phyloP scores from a whole-genome alignment of 2,113 vertebrate species.

The Etheostoma cragini region DNA sequence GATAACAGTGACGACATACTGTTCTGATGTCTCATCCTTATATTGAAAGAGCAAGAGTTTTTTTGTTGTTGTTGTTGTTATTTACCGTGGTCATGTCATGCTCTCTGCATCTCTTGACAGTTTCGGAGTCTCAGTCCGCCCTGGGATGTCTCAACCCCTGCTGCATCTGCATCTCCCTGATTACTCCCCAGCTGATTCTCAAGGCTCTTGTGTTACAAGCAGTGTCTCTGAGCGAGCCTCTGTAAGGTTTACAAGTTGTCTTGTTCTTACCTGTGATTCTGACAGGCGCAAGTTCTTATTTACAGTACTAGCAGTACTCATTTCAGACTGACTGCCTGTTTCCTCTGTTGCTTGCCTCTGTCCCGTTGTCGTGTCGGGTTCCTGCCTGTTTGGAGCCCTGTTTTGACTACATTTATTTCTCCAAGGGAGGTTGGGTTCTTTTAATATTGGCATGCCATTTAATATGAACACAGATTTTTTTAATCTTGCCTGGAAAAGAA shows the following conservation, averaged over 20 bases:
- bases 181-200: conserved; percentile 27
- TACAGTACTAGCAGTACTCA: background rate
- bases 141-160: conserved; percentile 20
- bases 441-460: background rate
- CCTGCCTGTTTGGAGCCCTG: background rate
- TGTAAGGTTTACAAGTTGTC: conserved; percentile 25
- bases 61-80: background rate
- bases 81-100: background rate
- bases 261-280: conserved; percentile 13
- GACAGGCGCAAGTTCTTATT: conserved; percentile 19
- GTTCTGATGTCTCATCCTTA: background rate
- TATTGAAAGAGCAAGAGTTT: background rate
- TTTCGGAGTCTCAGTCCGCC: conserved; percentile 2
- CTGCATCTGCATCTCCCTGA: conserved; percentile 38
- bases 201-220: background rate
- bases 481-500: background rate
- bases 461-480: background rate
- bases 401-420: background rate
- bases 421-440: background rate
- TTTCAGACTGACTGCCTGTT: background rate
- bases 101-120: conserved; percentile 12
- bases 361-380: background rate
- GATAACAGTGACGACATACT: background rate
- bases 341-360: background rate
- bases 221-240: conserved; percentile 15